Evolutionary conservation across 2,113 vertebrate genomes (phyloP), one percentile per base, ranked within the genome.

Genomic region (Morone chrysops): DNA sequence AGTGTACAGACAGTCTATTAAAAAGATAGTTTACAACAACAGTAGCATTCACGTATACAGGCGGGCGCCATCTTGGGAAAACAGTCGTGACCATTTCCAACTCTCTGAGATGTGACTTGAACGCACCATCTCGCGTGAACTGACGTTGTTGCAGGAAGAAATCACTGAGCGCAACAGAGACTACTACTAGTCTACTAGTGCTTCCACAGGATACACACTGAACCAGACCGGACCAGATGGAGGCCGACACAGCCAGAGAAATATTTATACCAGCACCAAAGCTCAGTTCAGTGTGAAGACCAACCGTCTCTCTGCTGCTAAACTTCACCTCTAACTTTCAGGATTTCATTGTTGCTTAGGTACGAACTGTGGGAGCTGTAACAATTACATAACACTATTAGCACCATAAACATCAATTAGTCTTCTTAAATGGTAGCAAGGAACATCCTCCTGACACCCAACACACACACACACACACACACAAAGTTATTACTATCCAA

Each of bases 361-460:
- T 40, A 38, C 54, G 20, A 9, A 72, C 54, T 41, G 54, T 45
- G 59, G 31, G 31, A 53, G 60, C 13, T 7, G 54, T 11, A 56
- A 62, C 78, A 77, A 70, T 80, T 75, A 75, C 57, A 70, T 57
- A 69, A 76, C 72, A 68, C 67, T 81, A 81, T 90, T 75, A 79
- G 54, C 65, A 25, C 67, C 80, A 85, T 83, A 83, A 84, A 89
- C 75, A 86, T 82, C 78, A 86, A 76, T 86, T 84, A 81, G 73
- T 74, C 51, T 48, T 67, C 16, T 67, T 73, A 75, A 77, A 69
- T 57, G 82, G 36, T 63, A 68, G 83, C 47, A 4, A 56, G 25
- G 18, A 83, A 65, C 18, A 11, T 72, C 62, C 81, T 63, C 67
- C 50, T 72, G 72, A 78, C 71, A 74, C 41, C 40, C n/a, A 61